Base-by-base conservation (phyloP, 2,797 vertebrate genomes). In the Epinephelus coioides region DNA sequence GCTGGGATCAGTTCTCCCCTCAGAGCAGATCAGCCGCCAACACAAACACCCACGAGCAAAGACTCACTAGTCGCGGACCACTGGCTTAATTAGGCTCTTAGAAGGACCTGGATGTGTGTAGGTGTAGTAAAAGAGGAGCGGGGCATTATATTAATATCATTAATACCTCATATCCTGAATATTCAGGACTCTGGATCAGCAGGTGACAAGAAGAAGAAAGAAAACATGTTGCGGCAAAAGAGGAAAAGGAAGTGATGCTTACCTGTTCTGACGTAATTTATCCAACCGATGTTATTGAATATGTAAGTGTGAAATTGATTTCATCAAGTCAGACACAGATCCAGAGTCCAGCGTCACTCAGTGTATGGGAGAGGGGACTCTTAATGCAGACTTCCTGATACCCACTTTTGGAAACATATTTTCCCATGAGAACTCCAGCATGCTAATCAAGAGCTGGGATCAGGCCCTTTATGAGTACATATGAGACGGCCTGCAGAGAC, bases 101-200 rank as follows among this genome's bases (percentile, higher is more conserved):
- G 67, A 88, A 86, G 83, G 82, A 65, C 73, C 57, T 34, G 66
- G 34, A 61, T 76, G 68, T 76, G 86, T 73, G 84, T 81, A 86
- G 89, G 86, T 86, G 85, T 89, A 75, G 67, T 78, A 81, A 82
- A 78, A 81, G 63, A 87, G 47, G 61, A 79, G 30, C 65, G 27
- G 23, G 55, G 53, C 67, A 79, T 84, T 77, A 76, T 62, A 84
- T 89, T 81, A 83, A 86, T 80, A 69, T 69, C 34, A 70, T 86
- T 88, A 91, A 93, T 88, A 85, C 84, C 79, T 94, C 89, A 93
- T 92, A 93, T 94, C 89, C 89, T 91, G 85, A 91, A 78, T 81
- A 75, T 84, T 79, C 67, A 86, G 81, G 70, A 65, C 49, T 82
- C 54, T 60, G 74, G 70, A 80, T 21, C 59, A 40, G 27, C 40